Evolutionary conservation across 2,888 invertebrate species (phyloP).

Genomic region (Apamea monoglypha): DNA sequence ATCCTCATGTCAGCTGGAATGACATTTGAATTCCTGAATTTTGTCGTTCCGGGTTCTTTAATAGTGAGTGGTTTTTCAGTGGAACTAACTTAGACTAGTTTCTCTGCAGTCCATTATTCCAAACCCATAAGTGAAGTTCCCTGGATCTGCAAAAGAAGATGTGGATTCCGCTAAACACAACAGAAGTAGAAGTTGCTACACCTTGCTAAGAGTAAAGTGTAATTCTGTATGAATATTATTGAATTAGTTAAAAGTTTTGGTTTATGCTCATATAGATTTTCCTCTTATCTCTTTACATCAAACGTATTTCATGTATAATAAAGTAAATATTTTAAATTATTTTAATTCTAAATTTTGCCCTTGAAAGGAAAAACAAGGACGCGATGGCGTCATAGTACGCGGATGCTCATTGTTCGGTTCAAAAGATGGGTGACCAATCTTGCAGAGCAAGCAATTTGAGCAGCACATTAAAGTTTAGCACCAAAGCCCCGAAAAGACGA

Average conservation of each 20-base stretch:
- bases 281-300: not conserved
- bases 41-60: slow-evolving; percentile 95
- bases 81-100: slow-evolving; percentile 91
- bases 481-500: not conserved
- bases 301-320: not conserved
- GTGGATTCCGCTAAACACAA: too few species aligned
- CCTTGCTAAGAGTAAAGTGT: too few species aligned
- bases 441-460: too few species aligned
- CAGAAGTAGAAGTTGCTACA: too few species aligned
- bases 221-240: too few species aligned
- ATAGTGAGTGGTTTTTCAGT: slow-evolving; percentile 92
- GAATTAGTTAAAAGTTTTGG: not conserved
- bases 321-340: not conserved
- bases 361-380: too few species aligned
- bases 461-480: too few species aligned
- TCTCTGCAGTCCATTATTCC: slow-evolving; percentile 94
- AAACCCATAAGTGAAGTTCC: slow-evolving; percentile 94
- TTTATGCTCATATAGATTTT: too few species aligned
- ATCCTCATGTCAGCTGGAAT: slow-evolving; percentile 89
- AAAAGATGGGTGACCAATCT: too few species aligned
- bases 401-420: not conserved
- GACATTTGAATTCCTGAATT: slow-evolving; percentile 93
- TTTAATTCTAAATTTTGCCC: not conserved
- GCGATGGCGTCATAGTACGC: too few species aligned
- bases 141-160: slow-evolving; percentile 86